Percentiles rank a stretch among this genome's conserved stretches.
These are phyloP conservation scores for Amphipyra berbera DNA, from an alignment of 2,888 invertebrate species.

Conservation along the genomic window DNA sequence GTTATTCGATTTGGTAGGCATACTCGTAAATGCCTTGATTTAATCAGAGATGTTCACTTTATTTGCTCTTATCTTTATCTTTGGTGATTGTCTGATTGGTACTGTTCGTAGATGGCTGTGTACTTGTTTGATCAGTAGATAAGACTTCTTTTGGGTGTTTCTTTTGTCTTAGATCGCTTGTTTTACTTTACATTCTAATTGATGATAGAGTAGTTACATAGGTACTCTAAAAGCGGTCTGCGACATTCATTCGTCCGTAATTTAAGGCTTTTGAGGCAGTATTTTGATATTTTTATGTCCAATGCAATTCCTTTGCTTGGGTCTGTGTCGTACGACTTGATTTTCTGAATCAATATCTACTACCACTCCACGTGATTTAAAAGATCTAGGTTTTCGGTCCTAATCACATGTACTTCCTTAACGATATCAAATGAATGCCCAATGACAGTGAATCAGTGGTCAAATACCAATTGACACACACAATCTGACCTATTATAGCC, in stretches of 20 bases:
- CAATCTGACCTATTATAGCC: constrained; percentile 18
- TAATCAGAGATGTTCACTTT: constrained; percentile 20
- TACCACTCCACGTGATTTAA: too few relatives aligned
- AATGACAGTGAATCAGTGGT: constrained; percentile 19
- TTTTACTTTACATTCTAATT: not conserved
- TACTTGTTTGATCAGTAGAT: constrained; percentile 22
- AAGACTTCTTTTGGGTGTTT: constrained; percentile 9
- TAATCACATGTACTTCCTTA: not conserved
- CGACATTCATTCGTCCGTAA: too few relatives aligned
- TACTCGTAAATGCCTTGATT: constrained; percentile 11
- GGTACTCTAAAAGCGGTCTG: too few relatives aligned
- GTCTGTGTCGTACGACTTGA: too few relatives aligned
- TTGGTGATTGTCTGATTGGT: constrained; percentile 32
- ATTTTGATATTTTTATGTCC: too few relatives aligned
- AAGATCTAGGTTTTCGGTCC: too few relatives aligned
- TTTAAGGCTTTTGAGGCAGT: too few relatives aligned
- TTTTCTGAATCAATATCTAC: too few relatives aligned
- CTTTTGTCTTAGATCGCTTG: constrained; percentile 19
- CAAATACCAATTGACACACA: constrained; percentile 41
- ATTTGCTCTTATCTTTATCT: constrained; percentile 6
- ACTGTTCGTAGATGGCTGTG: constrained; percentile 11
- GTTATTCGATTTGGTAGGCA: constrained; percentile 20
- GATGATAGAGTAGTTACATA: too few relatives aligned
- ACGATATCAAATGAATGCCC: constrained; percentile 2
- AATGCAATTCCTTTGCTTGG: too few relatives aligned